Conservation (phyloP, 2,888 invertebrate species). For the Oligia fasciuncula region DNA sequence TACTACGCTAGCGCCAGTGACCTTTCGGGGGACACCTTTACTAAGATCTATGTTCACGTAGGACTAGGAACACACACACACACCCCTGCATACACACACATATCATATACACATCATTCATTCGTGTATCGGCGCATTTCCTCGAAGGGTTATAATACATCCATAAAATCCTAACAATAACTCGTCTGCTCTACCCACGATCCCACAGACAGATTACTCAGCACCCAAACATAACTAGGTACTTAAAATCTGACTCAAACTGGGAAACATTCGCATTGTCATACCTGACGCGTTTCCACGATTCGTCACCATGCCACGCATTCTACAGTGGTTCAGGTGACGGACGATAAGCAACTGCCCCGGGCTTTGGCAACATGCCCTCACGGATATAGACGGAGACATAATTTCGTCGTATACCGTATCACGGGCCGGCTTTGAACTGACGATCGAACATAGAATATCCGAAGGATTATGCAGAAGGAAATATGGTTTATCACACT, state of each 20-base stretch:
- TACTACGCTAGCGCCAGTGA: not conserved
- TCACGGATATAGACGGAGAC: conserved; percentile 86
- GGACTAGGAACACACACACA: not conserved
- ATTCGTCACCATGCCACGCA: conserved; percentile 68
- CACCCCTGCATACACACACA: too few species aligned
- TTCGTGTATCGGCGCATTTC: not conserved
- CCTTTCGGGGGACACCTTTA: not conserved
- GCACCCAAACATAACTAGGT: conserved; percentile 14
- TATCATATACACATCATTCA: not conserved
- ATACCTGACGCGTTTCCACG: conserved; percentile 68
- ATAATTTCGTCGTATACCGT: conserved; percentile 72
- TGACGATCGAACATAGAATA: conserved; percentile 10
- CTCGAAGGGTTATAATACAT: not conserved
- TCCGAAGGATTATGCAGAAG: not conserved
- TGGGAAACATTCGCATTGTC: conserved; percentile 49
- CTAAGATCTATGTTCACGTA: not conserved
- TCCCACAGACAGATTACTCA: conserved; percentile 19
- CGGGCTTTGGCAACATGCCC: conserved; percentile 85
- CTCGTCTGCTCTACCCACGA: conserved; percentile 2
- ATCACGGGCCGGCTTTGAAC: conserved; percentile 70
- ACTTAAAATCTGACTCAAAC: conserved; percentile 45
- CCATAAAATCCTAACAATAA: not conserved
- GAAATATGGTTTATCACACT: not conserved
- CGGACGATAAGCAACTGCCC: conserved; percentile 77
- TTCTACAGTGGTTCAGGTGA: conserved; percentile 79